Evolutionary conservation across 2,113 vertebrate genomes (phyloP), one percentile per base, ranked within the genome.

Genomic region (Orientallactaga bullata): DNA sequence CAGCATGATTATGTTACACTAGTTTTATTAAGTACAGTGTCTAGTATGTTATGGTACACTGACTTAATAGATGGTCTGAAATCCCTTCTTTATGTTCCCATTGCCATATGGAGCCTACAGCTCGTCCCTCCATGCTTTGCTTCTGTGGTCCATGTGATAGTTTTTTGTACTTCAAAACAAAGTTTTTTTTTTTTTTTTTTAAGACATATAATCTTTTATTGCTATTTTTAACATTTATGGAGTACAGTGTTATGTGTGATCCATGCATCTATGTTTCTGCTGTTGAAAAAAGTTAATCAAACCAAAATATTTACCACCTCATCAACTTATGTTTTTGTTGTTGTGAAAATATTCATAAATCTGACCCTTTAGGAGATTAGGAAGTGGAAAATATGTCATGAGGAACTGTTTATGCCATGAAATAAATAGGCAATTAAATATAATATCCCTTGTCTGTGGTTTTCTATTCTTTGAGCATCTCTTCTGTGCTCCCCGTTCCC

Each of bases 31-130:
- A 93, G 68, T 66, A 47, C 39, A 26, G 0, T 61, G 61, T 7
- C 17, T 16, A 81, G 17, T 83, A 8, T 42, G 24, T 39, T 30
- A 26, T n/a, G 24, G 60, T 11, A 47, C 16, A 5, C 23, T 88
- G 13, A 78, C 9, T 21, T 72, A 84, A n/a, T 28, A 35, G 60
- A 23, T 3, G 16, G 55, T 23, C 20, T 55, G 42, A 51, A 86
- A 42, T 42, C 35, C 8, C 6, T 26, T n/a, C 10, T 21, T 32
- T 26, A 2, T 12, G 13, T 5, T 55, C 17, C 20, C 3, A 9
- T 42, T 78, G 3, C 12, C 10, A 30, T n/a, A 7, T 4, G 1
- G 2, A 32, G 65, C 1, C 20, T 47, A 0, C 1, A n/a, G 15
- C 8, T 17, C 71, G 35, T 87, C 30, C 0, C 28, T 30, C 16